These are phyloP conservation scores for Ammodytes dubius DNA, from an alignment of 2,113 vertebrate genomes.

Conservation along the genomic window DNA sequence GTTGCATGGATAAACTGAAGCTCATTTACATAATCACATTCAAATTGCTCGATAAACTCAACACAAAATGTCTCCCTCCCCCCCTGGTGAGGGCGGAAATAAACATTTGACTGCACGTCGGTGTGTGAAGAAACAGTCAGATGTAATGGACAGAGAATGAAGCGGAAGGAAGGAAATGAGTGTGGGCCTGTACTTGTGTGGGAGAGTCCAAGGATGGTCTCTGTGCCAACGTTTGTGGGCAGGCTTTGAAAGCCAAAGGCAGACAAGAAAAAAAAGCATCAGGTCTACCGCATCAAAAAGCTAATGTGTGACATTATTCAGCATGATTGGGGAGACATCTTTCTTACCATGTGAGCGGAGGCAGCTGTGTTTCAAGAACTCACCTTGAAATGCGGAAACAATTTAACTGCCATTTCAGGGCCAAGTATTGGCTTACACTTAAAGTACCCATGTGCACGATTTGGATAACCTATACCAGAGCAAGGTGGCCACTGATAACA, in stretches of 20 bases:
- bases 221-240: constrained; percentile 55
- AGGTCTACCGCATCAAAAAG: constrained; percentile 34
- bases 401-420: neutral
- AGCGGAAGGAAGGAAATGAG: constrained; percentile 35
- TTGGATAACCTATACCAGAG: neutral
- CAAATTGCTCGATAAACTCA: constrained; percentile 71
- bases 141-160: constrained; percentile 38
- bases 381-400: neutral
- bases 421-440: neutral
- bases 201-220: constrained; percentile 52
- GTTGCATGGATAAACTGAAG: constrained; percentile 54
- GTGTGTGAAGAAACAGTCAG: constrained; percentile 28
- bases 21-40: constrained; percentile 80
- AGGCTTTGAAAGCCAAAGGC: constrained; percentile 48
- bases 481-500: neutral
- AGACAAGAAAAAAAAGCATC: constrained; percentile 33
- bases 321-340: constrained; percentile 31
- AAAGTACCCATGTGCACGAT: neutral
- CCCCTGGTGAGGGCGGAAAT: constrained; percentile 35
- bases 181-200: constrained; percentile 46
- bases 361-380: neutral
- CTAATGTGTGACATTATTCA: constrained; percentile 33
- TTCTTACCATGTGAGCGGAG: constrained; percentile 5
- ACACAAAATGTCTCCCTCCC: constrained; percentile 15
- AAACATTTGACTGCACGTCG: constrained; percentile 31